Percentiles rank a stretch among this genome's conserved stretches.
phyloP scores from a whole-genome alignment of 1,140 invertebrate genomes.

The Euura lappo region DNA sequence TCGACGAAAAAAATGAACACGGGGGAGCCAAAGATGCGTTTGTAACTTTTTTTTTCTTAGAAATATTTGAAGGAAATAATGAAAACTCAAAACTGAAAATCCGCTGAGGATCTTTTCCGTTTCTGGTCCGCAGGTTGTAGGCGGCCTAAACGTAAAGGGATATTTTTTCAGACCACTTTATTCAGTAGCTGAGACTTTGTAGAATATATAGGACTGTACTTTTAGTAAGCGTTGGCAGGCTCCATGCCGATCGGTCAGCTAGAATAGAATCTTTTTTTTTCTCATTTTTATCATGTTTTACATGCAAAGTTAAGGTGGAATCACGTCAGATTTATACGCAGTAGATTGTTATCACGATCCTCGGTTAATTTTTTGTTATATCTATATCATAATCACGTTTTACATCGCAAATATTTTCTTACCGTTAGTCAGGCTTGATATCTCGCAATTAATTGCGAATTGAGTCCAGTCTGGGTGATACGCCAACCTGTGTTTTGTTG shows the following conservation, averaged over 20 bases:
- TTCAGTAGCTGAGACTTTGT: conserved; percentile 11
- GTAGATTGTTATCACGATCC: background rate
- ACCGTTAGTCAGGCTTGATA: too few relatives aligned
- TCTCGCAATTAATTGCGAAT: too few relatives aligned
- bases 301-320: conserved; percentile 11
- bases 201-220: conserved; percentile 10
- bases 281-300: conserved; percentile 19
- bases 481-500: too few relatives aligned
- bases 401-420: background rate
- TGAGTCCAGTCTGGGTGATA: too few relatives aligned
- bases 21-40: conserved; percentile 61
- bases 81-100: background rate
- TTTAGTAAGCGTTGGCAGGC: background rate
- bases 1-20: conserved; percentile 12
- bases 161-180: conserved; percentile 12
- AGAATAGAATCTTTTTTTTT: conserved; percentile 3
- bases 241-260: conserved; percentile 4
- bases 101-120: background rate
- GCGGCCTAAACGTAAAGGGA: background rate
- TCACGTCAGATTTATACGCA: background rate
- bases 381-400: background rate
- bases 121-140: background rate
- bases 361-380: too few relatives aligned
- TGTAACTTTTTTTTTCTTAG: conserved; percentile 52
- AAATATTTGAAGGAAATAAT: conserved; percentile 37